Evolutionary conservation across 1,140 invertebrate genomes (phyloP).

Genomic region (Neuroterus valhalla): DNA sequence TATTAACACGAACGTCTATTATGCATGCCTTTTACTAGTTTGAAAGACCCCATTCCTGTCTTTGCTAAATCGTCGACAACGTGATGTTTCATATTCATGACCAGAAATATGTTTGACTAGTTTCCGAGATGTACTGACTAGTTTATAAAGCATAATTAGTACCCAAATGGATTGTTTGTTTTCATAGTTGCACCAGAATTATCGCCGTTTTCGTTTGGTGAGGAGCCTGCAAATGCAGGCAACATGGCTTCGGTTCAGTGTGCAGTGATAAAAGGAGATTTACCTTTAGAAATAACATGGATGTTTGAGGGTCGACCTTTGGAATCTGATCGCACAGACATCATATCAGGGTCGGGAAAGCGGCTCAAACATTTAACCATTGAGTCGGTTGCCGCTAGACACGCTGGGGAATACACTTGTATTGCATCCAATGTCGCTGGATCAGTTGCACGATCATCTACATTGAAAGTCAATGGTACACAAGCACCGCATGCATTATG

Average conservation of each 20-base stretch:
- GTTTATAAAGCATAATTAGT: not conserved
- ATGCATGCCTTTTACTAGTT: no score
- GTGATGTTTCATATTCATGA: no score
- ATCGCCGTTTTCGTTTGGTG: conserved; percentile 83
- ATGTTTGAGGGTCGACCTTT: conserved; percentile 76
- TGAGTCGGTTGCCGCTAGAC: conserved; percentile 78
- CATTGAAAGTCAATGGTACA: conserved; percentile 79
- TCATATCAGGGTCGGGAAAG: conserved; percentile 71
- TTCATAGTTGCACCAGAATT: conserved; percentile 83
- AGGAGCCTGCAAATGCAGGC: conserved; percentile 81
- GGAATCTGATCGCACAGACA: conserved; percentile 66
- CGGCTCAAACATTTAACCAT: conserved; percentile 81
- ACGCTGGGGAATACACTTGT: conserved; percentile 82
- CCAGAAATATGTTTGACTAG: not conserved
- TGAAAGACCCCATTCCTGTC: no score
- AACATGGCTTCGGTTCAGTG: conserved; percentile 80
- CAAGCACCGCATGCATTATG: conserved; percentile 41
- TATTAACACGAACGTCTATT: no score
- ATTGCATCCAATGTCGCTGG: conserved; percentile 82
- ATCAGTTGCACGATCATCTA: conserved; percentile 76
- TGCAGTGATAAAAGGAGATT: conserved; percentile 83
- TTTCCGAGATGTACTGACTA: not conserved
- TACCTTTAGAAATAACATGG: conserved; percentile 84
- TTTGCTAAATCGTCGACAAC: no score
- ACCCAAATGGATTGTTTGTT: conserved; percentile 21